These are phyloP conservation scores for Amphibalanus amphitrite DNA, from an alignment of 1,140 invertebrate species.

Conservation along the genomic window DNA sequence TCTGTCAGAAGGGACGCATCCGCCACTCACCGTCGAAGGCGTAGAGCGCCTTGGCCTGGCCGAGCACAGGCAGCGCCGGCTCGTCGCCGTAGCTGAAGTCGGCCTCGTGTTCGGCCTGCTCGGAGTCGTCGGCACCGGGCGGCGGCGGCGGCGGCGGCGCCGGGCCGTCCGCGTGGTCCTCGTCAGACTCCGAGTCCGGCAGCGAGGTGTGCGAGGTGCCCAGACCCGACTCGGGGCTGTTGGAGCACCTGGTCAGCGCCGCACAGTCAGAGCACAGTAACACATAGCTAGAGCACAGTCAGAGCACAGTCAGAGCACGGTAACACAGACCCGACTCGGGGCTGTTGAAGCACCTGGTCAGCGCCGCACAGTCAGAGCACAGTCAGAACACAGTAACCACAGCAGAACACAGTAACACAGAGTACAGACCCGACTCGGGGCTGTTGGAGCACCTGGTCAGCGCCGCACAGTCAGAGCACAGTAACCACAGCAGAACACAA, in stretches of 20 bases:
- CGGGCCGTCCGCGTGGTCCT: slow-evolving; percentile 35
- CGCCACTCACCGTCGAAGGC: slow-evolving; percentile 87
- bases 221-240: slow-evolving; percentile 69
- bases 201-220: slow-evolving; percentile 62
- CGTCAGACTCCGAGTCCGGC: slow-evolving; percentile 50
- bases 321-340: too few relatives aligned
- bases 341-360: slow-evolving; percentile 33
- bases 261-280: too few relatives aligned
- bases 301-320: too few relatives aligned
- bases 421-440: slow-evolving; percentile 66
- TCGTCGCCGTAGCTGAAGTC: slow-evolving; percentile 28
- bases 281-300: too few relatives aligned
- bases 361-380: too few relatives aligned
- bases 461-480: too few relatives aligned
- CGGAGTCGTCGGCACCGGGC: slow-evolving; percentile 31
- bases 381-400: too few relatives aligned
- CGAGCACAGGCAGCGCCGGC: slow-evolving; percentile 54
- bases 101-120: slow-evolving; percentile 37
- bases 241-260: neutral
- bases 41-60: slow-evolving; percentile 82
- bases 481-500: too few relatives aligned
- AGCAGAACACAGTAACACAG: slow-evolving; percentile 5
- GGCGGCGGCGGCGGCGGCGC: slow-evolving; percentile 6
- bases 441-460: slow-evolving; percentile 38
- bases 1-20: too few relatives aligned